Evolutionary conservation across 2,888 invertebrate species (phyloP).

Genomic region (Neoascia interrupta): DNA sequence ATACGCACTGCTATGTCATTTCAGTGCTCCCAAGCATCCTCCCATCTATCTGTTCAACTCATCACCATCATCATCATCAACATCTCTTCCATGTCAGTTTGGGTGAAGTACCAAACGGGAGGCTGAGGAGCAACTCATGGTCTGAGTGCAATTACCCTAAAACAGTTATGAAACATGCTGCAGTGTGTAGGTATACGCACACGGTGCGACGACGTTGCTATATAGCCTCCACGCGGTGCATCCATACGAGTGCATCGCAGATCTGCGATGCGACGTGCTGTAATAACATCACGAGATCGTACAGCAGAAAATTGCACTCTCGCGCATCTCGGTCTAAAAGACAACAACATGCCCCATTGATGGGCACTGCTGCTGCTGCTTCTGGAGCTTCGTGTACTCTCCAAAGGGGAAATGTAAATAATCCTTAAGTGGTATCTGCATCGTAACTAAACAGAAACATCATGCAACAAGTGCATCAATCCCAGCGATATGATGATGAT

Average conservation of each 20-base stretch:
- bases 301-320: conserved; percentile 53
- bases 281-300: conserved; percentile 51
- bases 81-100: conserved; percentile 61
- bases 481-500: conserved; percentile 37
- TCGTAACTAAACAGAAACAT: conserved; percentile 54
- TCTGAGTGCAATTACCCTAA: conserved; percentile 65
- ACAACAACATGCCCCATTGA: conserved; percentile 49
- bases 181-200: too few species aligned
- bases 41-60: conserved; percentile 56
- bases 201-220: conserved; percentile 39
- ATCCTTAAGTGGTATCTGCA: conserved; percentile 68
- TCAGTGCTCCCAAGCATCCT: conserved; percentile 52
- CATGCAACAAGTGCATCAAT: conserved; percentile 67
- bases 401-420: conserved; percentile 69
- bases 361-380: conserved; percentile 6
- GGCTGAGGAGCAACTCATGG: conserved; percentile 9
- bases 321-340: conserved; percentile 15
- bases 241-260: conserved; percentile 19
- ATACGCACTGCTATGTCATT: conserved; percentile 70
- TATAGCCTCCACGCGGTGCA: conserved; percentile 20
- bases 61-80: conserved; percentile 62
- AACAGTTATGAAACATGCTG: conserved; percentile 69
- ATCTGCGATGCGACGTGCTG: conserved; percentile 44
- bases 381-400: conserved; percentile 6
- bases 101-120: conserved; percentile 23